These are phyloP conservation scores for Clanis bilineata DNA, from an alignment of 2,888 invertebrate genomes.

Conservation along the genomic window DNA sequence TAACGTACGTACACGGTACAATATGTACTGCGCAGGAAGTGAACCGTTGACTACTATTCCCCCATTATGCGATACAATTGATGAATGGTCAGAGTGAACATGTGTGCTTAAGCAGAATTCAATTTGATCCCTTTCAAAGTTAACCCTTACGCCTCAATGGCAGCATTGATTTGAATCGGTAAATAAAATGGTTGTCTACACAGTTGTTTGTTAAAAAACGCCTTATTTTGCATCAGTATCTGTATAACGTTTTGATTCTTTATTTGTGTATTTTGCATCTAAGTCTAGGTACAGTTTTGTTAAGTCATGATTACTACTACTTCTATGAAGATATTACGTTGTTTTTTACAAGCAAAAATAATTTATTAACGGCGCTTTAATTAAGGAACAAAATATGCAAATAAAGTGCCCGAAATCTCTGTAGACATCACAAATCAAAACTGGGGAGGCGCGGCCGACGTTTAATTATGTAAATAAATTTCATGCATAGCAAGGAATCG, in stretches of 20 bases:
- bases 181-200: constrained; percentile 51
- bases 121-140: constrained; percentile 73
- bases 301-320: background rate
- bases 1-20: background rate
- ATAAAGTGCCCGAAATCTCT: constrained; percentile 61
- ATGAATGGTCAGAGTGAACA: constrained; percentile 72
- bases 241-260: background rate
- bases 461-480: constrained; percentile 81
- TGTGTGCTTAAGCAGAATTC: constrained; percentile 72
- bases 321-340: background rate
- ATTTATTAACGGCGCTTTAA: constrained; percentile 37
- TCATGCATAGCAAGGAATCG: constrained; percentile 72
- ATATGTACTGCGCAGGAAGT: constrained; percentile 51
- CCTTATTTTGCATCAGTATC: background rate
- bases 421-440: constrained; percentile 76
- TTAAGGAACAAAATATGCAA: constrained; percentile 71
- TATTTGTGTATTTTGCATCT: background rate
- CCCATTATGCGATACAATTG: constrained; percentile 71
- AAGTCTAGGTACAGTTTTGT: background rate
- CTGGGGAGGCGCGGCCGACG: constrained; percentile 58
- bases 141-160: constrained; percentile 67
- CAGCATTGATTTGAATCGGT: constrained; percentile 72
- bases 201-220: background rate
- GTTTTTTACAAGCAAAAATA: constrained; percentile 7
- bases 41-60: constrained; percentile 67